phyloP scores from a whole-genome alignment of 2,113 vertebrate genomes.

The Caloenas nicobarica region DNA sequence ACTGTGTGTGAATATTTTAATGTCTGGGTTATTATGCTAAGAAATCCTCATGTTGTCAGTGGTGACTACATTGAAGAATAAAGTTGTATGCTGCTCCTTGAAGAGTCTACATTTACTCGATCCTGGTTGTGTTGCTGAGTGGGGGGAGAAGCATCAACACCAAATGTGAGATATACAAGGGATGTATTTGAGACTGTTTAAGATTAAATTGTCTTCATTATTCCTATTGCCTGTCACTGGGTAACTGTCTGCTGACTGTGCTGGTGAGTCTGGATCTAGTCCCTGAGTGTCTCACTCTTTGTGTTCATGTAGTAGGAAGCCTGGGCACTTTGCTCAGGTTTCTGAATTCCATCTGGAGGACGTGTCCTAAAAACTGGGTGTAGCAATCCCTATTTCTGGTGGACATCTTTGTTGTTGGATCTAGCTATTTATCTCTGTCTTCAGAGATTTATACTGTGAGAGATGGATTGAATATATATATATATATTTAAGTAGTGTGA shows the following conservation, averaged over 20 bases:
- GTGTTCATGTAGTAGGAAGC: neutral
- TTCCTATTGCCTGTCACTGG: neutral
- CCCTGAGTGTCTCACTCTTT: neutral
- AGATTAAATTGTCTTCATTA: neutral
- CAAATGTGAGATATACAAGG: neutral
- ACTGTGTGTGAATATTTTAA: neutral
- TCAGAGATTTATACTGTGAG: neutral
- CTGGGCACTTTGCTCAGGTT: neutral
- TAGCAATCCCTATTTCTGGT: neutral
- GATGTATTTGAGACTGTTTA: neutral
- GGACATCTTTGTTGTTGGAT: neutral
- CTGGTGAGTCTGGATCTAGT: neutral
- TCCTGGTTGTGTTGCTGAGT: neutral
- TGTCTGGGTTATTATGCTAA: neutral
- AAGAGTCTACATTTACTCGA: neutral
- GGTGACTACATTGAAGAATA: neutral
- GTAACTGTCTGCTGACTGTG: neutral
- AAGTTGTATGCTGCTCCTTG: neutral
- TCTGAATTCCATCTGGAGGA: neutral
- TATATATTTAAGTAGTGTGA: neutral
- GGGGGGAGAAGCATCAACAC: neutral
- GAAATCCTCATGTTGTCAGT: neutral
- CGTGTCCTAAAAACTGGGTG: neutral
- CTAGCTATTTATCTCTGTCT: neutral
- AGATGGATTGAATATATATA: neutral